Evolutionary conservation across 2,113 vertebrate genomes (phyloP).

Genomic region (Cricetomys ansorgei): DNA sequence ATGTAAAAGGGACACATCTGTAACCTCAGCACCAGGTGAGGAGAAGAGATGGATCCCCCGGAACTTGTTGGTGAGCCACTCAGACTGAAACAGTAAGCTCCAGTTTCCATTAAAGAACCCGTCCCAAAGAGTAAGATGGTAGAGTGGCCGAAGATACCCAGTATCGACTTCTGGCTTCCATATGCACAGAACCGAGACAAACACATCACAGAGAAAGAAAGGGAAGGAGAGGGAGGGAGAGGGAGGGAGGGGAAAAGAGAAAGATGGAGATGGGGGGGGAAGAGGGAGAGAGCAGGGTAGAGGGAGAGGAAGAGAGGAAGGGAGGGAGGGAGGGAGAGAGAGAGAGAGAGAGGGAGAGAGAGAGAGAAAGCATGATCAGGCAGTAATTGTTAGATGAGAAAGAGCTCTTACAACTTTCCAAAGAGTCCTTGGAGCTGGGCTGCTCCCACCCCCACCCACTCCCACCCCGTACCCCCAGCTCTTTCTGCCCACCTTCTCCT

Average conservation of each 20-base stretch:
- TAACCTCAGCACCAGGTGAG: neutral
- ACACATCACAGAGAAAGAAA: neutral
- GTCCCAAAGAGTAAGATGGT: neutral
- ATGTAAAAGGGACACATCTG: neutral
- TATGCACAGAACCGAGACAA: neutral
- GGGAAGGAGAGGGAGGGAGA: accelerated
- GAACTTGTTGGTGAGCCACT: neutral
- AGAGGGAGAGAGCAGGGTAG: neutral
- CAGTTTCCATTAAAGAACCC: neutral
- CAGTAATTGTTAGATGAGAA: neutral
- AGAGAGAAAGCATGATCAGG: no score
- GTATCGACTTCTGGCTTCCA: neutral
- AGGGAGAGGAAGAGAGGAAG: neutral
- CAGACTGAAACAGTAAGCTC: neutral
- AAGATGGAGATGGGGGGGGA: no score
- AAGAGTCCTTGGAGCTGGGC: neutral
- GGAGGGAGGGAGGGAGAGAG: neutral
- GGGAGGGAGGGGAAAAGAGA: accelerated
- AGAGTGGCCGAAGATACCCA: no score
- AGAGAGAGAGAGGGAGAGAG: neutral
- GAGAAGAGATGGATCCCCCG: neutral
- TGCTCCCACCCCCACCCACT: neutral
- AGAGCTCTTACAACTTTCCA: neutral
- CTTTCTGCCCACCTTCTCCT: neutral
- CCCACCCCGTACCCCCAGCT: neutral